Evolutionary conservation across 2,888 invertebrate species (phyloP).

Genomic region (Pimpla rufipes): DNA sequence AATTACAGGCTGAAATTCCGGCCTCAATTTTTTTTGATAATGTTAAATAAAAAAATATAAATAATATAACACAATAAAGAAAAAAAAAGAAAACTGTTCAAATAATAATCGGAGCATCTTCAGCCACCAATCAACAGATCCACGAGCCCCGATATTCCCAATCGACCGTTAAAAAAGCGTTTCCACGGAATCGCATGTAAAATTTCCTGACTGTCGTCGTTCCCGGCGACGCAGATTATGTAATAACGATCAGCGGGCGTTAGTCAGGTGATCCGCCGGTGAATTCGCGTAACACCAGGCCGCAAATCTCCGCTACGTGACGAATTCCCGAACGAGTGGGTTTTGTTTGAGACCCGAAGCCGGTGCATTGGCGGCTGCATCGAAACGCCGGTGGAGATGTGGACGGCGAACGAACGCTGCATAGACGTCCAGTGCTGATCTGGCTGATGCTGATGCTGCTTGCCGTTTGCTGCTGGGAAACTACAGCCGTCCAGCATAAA

Average conservation of each 20-base stretch:
- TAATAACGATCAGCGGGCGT: constrained; percentile 69
- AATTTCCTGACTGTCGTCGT: constrained; percentile 32
- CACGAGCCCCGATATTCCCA: too few relatives aligned
- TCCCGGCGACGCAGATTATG: constrained; percentile 58
- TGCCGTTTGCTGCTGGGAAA: constrained; percentile 39
- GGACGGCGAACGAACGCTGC: neutral
- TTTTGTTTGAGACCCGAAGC: constrained; percentile 71
- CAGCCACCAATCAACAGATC: too few relatives aligned
- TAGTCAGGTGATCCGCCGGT: constrained; percentile 75
- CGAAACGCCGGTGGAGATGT: constrained; percentile 1
- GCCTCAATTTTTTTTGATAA: too few relatives aligned
- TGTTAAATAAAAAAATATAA: too few relatives aligned
- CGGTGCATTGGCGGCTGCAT: constrained; percentile 8
- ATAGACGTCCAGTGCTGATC: constrained; percentile 14
- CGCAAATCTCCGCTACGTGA: constrained; percentile 84
- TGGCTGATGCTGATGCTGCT: constrained; percentile 21
- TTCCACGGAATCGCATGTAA: too few relatives aligned
- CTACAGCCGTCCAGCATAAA: constrained; percentile 39
- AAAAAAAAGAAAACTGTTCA: too few relatives aligned
- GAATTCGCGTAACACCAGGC: constrained; percentile 76
- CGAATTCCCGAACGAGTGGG: constrained; percentile 80
- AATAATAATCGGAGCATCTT: too few relatives aligned
- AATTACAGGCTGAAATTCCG: too few relatives aligned
- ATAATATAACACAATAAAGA: too few relatives aligned
- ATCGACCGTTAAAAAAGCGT: too few relatives aligned